Evolutionary conservation across 2,113 vertebrate species (phyloP).

Genomic region (Notarius lentiginosus): DNA sequence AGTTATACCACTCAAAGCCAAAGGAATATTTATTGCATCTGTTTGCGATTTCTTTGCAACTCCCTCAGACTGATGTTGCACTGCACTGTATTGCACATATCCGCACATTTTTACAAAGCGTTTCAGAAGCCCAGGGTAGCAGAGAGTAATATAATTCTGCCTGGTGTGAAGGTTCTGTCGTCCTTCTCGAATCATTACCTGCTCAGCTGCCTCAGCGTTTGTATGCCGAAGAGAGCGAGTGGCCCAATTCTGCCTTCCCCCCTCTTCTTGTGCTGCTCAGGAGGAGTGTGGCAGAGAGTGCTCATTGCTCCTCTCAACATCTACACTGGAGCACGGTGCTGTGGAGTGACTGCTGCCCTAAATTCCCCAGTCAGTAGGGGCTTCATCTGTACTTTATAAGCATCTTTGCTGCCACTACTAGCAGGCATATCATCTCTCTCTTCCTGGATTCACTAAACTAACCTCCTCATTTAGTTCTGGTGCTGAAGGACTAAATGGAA

Average conservation of each 20-base stretch:
- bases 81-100: too few relatives aligned
- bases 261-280: conserved; percentile 11
- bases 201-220: conserved; percentile 31
- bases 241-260: conserved; percentile 45
- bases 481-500: neutral
- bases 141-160: neutral
- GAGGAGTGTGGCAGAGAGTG: conserved; percentile 17
- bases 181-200: conserved; percentile 41
- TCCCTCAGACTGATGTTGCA: too few relatives aligned
- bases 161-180: conserved; percentile 21
- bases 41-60: too few relatives aligned
- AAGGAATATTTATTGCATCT: too few relatives aligned
- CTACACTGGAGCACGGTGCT: neutral
- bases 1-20: too few relatives aligned
- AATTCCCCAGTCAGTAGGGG: neutral
- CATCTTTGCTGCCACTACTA: neutral
- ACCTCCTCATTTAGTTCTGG: neutral
- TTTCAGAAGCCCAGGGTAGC: neutral
- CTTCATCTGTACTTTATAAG: neutral
- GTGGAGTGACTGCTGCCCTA: conserved; percentile 7
- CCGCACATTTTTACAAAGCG: too few relatives aligned
- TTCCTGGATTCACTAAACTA: neutral
- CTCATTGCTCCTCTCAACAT: conserved; percentile 19
- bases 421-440: neutral
- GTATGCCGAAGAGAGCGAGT: conserved; percentile 33